These are phyloP conservation scores for Enhydra lutris DNA, from an alignment of 2,113 vertebrate genomes.

Conservation along the genomic window DNA sequence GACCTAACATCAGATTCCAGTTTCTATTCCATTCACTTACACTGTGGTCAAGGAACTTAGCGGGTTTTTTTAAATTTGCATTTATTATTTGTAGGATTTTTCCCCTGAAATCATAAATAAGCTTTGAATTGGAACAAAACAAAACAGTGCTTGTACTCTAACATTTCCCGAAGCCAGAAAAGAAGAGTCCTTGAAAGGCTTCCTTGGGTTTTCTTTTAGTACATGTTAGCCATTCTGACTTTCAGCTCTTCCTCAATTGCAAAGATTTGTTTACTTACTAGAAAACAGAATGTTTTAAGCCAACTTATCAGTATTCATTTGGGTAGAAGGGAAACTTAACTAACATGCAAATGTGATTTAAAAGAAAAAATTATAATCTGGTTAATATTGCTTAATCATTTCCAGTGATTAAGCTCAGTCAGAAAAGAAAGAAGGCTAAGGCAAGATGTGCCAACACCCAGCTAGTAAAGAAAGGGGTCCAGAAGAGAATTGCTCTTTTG, in stretches of 20 bases:
- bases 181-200: background rate
- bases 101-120: background rate
- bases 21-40: background rate
- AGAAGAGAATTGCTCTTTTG: background rate
- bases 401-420: background rate
- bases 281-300: slow-evolving; percentile 1
- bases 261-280: slow-evolving; percentile 17
- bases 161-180: slow-evolving; percentile 5
- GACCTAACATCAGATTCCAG: background rate
- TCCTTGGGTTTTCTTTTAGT: background rate
- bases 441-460: background rate
- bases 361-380: slow-evolving; percentile 7
- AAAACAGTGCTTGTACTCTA: background rate
- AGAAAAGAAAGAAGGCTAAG: background rate
- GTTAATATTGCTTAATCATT: background rate
- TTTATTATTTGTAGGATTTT: background rate
- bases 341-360: background rate
- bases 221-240: background rate
- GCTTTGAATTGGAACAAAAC: slow-evolving; percentile 8
- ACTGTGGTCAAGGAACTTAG: background rate
- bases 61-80: background rate
- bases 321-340: background rate
- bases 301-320: background rate
- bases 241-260: background rate
- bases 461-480: background rate